A percentile compares a stretch with the other conserved stretches of the same genome.
Conservation (phyloP, 2,113 vertebrate genomes). For the Mus pahari region DNA sequence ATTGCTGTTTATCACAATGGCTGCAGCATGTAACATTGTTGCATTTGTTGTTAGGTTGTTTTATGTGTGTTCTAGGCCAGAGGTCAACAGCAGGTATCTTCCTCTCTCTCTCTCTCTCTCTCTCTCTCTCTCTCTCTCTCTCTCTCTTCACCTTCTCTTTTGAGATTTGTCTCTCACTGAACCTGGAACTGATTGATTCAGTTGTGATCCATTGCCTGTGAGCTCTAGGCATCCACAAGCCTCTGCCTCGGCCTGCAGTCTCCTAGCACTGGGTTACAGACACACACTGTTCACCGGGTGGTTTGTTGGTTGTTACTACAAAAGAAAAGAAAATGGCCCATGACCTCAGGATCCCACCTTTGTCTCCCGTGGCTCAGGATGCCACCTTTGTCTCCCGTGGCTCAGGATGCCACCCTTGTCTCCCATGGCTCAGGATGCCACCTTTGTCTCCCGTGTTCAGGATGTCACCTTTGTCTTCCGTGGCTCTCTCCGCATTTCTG, state of each 20-base stretch:
- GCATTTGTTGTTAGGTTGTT: neutral
- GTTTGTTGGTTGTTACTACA: neutral
- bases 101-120: neutral
- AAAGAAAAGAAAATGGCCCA: neutral
- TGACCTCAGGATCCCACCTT: neutral
- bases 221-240: neutral
- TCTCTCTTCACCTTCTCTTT: neutral
- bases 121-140: neutral
- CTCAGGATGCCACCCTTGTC: neutral
- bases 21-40: no score
- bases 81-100: no score
- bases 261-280: neutral
- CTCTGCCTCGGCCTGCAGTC: neutral
- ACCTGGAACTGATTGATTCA: neutral
- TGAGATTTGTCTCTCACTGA: no score
- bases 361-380: neutral
- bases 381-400: no score
- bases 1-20: neutral
- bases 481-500: neutral
- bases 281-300: no score
- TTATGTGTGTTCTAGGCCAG: neutral
- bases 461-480: no score
- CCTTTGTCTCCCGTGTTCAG: no score
- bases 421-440: no score
- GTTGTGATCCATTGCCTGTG: neutral